Evolutionary conservation across 2,888 invertebrate species (phyloP), one percentile per base, ranked within the genome.

Genomic region (Meganola albula): DNA sequence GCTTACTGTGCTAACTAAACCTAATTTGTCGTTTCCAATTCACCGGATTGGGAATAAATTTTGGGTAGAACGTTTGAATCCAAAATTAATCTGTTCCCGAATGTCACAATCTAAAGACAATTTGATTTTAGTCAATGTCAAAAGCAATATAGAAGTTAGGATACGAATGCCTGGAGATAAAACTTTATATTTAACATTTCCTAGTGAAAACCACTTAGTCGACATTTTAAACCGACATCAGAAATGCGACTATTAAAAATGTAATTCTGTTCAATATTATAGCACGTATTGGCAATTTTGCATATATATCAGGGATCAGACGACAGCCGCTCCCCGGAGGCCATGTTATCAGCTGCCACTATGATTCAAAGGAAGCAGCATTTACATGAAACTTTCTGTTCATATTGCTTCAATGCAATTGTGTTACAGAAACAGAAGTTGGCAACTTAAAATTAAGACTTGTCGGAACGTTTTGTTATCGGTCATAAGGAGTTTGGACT

Each of bases 231-330:
- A 16, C 16, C 16, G 16, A 7, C 3, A 7, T 20, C 34, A 22
- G 29, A 42, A 43, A 52, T 42, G 41, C 45, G 38, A 40, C 41
- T 56, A 56, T 58, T 61, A 59, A 57, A 62, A 59, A 60, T 48
- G 49, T 56, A 53, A 61, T 63, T 60, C 47, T 34, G 37, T 40
- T 35, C 52, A 43, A 52, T 46, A 54, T 54, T 59, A 50, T 53
- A 44, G 44, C 50, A 57, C 58, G 57, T 66, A 69, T 71, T 67
- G 68, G 57, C 64, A 66, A 69, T 67, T 62, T 58, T 63, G 59
- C 58, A 63, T 63, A 63, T 62, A 64, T 63, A 48, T 49, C 55
- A n/a, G 36, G 54, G 56, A 62, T 65, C 59, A 57, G 53, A 52
- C 54, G 54, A 47, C 56, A 41, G 40, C 16, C 41, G 37, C 28